phyloP scores from a whole-genome alignment of 2,888 invertebrate genomes.

The Hirtodrosophila histrioides region DNA sequence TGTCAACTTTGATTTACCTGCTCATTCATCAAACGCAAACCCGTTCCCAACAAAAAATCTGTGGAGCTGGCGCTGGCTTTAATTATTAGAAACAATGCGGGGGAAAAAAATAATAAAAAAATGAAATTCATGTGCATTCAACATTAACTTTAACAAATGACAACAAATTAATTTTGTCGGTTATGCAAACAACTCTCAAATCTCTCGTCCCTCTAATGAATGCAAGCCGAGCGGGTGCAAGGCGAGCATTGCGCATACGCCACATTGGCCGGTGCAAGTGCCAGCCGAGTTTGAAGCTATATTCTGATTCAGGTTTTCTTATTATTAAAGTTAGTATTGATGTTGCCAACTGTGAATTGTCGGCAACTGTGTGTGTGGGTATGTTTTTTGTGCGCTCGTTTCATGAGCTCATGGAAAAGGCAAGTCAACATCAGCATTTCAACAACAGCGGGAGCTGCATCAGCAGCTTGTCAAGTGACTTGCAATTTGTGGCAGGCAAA shows the following conservation, averaged over 20 bases:
- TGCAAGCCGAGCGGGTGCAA: conserved; percentile 34
- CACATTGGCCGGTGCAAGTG: conserved; percentile 37
- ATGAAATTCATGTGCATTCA: conserved; percentile 38
- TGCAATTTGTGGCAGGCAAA: conserved; percentile 80
- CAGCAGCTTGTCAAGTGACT: conserved; percentile 84
- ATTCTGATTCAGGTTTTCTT: conserved; percentile 42
- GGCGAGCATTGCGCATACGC: conserved; percentile 65
- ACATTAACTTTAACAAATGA: conserved; percentile 49
- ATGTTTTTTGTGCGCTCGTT: conserved; percentile 30
- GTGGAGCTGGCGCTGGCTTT: conserved; percentile 10
- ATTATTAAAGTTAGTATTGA: conserved; percentile 34
- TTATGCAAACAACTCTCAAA: conserved; percentile 40
- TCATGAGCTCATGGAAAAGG: conserved; percentile 75
- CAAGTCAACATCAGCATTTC: conserved; percentile 82
- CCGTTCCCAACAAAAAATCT: conserved; percentile 27
- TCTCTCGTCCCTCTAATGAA: conserved; percentile 50
- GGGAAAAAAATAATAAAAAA: conserved; percentile 45
- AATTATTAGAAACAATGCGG: conserved; percentile 26
- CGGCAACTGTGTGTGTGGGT: conserved; percentile 28
- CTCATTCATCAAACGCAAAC: conserved; percentile 69
- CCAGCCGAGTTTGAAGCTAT: conserved; percentile 41
- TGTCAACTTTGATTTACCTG: conserved; percentile 73
- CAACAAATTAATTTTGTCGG: conserved; percentile 56
- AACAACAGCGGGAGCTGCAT: conserved; percentile 83
- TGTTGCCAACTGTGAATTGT: conserved; percentile 52